Evolutionary conservation across 2,113 vertebrate species (phyloP), one percentile per base, ranked within the genome.

Genomic region (Pomatorhinus ruficollis): DNA sequence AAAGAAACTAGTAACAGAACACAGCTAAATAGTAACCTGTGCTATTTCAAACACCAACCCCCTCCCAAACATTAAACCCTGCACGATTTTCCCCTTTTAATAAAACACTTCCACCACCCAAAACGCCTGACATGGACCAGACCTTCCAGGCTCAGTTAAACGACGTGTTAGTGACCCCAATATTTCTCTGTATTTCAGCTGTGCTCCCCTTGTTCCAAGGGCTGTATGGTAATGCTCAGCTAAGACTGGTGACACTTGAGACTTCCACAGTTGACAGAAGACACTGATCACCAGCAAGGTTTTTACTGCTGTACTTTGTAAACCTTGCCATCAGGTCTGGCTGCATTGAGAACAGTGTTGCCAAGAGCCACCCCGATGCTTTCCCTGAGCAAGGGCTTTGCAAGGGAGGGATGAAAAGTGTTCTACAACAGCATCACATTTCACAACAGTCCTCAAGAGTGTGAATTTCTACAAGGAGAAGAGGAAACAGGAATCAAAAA

Each of bases 81-180:
- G 9, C 12, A 61, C 8, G 18, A 5, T 45, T 50, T 63, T 8
- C 21, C 14, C 12, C 19, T 40, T 52, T 70, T 17, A 83, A 54
- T 30, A 50, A 81, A 57, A 57, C 23, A 31, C 16, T 22, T 49
- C 24, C 2, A 8, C 16, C 45, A n/a, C 54, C 8, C 33, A 35
- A 37, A 80, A 84, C 1, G 15, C 76, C 68, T 45, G 39, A 77
- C 9, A 10, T 0, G 5, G 49, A 47, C 27, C 47, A 78, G 74
- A 40, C 39, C 33, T 79, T 78, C 31, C 39, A 75, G 72, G 42
- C 23, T 66, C 13, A 8, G 28, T 35, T 59, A 37, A 66, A 59
- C 33, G 37, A 15, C 0, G 0, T 17, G 33, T 44, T 71, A 84
- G 83, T 0, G 0, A 6, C 21, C 42, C 7, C 12, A 60, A 10